Evolutionary conservation across 2,888 invertebrate genomes (phyloP).

Genomic region (Tribolium freemani): DNA sequence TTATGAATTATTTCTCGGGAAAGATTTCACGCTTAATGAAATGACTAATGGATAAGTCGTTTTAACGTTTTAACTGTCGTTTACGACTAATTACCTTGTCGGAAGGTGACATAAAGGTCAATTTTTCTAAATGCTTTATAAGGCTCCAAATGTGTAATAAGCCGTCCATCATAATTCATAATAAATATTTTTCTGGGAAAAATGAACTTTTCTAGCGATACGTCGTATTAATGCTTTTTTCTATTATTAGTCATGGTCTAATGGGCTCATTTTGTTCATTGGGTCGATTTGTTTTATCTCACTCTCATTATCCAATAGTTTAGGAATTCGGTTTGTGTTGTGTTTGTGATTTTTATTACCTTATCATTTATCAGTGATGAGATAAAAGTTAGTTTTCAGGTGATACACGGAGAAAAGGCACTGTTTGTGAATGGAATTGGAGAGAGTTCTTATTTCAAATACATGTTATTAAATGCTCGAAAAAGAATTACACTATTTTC

Average conservation of each 20-base stretch:
- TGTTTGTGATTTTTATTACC: background rate
- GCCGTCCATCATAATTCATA: too few species aligned
- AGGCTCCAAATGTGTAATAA: too few species aligned
- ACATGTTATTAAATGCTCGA: too few species aligned
- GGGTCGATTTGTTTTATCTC: background rate
- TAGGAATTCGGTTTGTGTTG: background rate
- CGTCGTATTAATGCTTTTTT: too few species aligned
- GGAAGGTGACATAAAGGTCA: too few species aligned
- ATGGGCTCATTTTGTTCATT: background rate
- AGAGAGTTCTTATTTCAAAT: too few species aligned
- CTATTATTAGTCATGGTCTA: too few species aligned
- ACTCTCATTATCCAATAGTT: background rate
- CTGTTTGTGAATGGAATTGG: too few species aligned
- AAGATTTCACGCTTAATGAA: background rate
- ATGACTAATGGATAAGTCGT: background rate
- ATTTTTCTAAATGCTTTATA: too few species aligned
- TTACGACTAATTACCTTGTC: background rate
- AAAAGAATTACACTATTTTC: too few species aligned
- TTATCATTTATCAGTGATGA: background rate
- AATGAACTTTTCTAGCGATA: too few species aligned
- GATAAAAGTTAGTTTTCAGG: background rate
- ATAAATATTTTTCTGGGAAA: too few species aligned
- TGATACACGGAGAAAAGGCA: background rate
- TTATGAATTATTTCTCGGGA: slow-evolving; percentile 7
- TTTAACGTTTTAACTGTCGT: background rate